phyloP scores from a whole-genome alignment of 2,113 vertebrate species.

The Pelusios castaneus region DNA sequence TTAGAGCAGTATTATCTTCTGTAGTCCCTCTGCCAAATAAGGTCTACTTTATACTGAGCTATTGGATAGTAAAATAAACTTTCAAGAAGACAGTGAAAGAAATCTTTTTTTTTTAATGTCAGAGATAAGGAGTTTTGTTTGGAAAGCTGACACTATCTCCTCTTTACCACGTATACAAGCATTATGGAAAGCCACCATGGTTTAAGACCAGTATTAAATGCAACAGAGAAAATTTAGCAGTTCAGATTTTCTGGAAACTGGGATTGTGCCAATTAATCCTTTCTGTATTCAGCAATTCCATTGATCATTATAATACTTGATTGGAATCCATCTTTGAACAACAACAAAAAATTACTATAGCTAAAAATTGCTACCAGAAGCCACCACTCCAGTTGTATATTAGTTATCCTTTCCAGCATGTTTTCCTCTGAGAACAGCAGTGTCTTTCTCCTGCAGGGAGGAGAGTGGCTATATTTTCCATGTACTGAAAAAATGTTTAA shows the following conservation, averaged over 20 bases:
- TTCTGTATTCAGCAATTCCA: slow-evolving; percentile 58
- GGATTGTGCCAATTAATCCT: slow-evolving; percentile 71
- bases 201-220: slow-evolving; percentile 71
- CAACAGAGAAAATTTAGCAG: slow-evolving; percentile 7
- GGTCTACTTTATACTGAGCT: slow-evolving; percentile 35
- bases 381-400: slow-evolving; percentile 48
- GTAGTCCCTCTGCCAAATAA: slow-evolving; percentile 69
- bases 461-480: slow-evolving; percentile 59
- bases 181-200: slow-evolving; percentile 69
- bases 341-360: slow-evolving; percentile 40
- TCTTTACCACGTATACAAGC: slow-evolving; percentile 28
- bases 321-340: slow-evolving; percentile 51
- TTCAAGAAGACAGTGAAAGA: neutral
- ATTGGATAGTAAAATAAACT: slow-evolving; percentile 13
- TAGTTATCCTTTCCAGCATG: slow-evolving; percentile 26
- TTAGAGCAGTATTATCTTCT: slow-evolving; percentile 49
- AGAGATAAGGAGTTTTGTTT: slow-evolving; percentile 40
- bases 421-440: slow-evolving; percentile 22
- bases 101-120: slow-evolving; percentile 31
- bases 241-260: slow-evolving; percentile 53
- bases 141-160: slow-evolving; percentile 33
- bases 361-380: slow-evolving; percentile 37
- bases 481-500: slow-evolving; percentile 69
- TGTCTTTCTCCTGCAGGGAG: slow-evolving; percentile 56
- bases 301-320: slow-evolving; percentile 33